Conservation (phyloP, 2,113 vertebrate species). For the Centropristis striata region DNA sequence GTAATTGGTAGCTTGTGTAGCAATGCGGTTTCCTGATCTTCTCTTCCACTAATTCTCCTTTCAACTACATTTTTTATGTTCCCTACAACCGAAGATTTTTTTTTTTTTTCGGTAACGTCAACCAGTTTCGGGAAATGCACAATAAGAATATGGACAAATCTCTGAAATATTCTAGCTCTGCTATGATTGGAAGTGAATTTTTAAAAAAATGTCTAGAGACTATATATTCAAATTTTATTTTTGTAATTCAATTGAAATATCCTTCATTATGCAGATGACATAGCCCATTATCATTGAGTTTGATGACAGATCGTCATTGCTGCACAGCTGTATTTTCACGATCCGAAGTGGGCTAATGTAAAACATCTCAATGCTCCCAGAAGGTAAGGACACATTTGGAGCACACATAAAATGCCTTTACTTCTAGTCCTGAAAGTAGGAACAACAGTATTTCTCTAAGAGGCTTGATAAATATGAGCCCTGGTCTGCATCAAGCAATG, state of each 20-base stretch:
- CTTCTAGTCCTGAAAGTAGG: neutral
- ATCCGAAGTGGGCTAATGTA: too few relatives aligned
- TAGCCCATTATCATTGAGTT: neutral
- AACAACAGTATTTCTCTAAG: too few relatives aligned
- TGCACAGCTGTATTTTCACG: neutral
- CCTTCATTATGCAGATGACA: neutral
- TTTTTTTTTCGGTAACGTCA: conserved; percentile 16
- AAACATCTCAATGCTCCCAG: too few relatives aligned
- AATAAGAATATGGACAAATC: neutral
- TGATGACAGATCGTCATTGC: neutral
- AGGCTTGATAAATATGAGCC: neutral
- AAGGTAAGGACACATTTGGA: neutral
- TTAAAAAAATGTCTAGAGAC: too few relatives aligned
- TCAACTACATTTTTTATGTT: conserved; percentile 24
- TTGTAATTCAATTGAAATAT: neutral
- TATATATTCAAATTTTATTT: neutral
- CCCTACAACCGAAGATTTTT: neutral
- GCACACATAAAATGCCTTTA: neutral
- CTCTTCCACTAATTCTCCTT: conserved; percentile 27
- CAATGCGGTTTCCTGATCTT: too few relatives aligned
- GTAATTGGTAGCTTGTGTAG: too few relatives aligned
- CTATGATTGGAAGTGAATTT: too few relatives aligned
- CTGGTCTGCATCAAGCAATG: too few relatives aligned
- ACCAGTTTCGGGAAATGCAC: conserved; percentile 13
- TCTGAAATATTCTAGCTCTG: neutral